These are phyloP conservation scores for Masnerella sp. DNA, from an alignment of 2,888 invertebrate genomes.

Conservation along the genomic window DNA sequence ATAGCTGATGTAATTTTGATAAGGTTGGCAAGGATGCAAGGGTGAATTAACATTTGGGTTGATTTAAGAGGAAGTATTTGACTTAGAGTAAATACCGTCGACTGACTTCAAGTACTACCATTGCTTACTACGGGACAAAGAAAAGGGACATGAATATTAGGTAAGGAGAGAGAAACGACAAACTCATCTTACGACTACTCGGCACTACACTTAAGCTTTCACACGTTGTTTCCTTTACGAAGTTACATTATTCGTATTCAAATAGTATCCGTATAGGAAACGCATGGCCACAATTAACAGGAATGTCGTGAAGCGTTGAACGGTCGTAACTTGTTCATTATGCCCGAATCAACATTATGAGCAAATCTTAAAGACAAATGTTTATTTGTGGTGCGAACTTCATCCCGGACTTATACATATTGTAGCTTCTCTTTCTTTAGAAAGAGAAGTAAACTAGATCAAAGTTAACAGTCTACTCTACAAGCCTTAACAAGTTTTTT, in stretches of 20 bases:
- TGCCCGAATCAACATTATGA: constrained; percentile 64
- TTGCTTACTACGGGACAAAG: constrained; percentile 35
- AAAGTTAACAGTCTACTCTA: too few species aligned
- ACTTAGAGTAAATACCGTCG: constrained; percentile 65
- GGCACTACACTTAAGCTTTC: constrained; percentile 33
- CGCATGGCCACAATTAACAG: constrained; percentile 67
- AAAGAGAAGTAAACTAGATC: too few species aligned
- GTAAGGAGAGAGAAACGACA: constrained; percentile 26
- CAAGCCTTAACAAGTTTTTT: too few species aligned
- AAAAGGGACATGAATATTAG: constrained; percentile 28
- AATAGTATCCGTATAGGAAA: constrained; percentile 48
- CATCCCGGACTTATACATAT: constrained; percentile 11
- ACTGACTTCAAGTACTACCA: constrained; percentile 45
- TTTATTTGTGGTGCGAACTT: constrained; percentile 39
- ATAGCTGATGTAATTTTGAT: constrained; percentile 43
- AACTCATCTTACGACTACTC: constrained; percentile 32
- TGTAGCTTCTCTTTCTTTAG: constrained; percentile 42
- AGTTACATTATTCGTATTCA: constrained; percentile 22
- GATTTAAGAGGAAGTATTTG: constrained; percentile 62
- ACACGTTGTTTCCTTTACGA: constrained; percentile 29
- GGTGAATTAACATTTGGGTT: constrained; percentile 59
- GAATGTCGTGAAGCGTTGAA: constrained; percentile 59
- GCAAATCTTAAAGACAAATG: constrained; percentile 53
- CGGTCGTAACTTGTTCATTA: constrained; percentile 69
- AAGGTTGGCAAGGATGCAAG: constrained; percentile 15